Evolutionary conservation across 2,888 invertebrate species (phyloP), one percentile per base, ranked within the genome.

Genomic region (Nomada fabriciana): DNA sequence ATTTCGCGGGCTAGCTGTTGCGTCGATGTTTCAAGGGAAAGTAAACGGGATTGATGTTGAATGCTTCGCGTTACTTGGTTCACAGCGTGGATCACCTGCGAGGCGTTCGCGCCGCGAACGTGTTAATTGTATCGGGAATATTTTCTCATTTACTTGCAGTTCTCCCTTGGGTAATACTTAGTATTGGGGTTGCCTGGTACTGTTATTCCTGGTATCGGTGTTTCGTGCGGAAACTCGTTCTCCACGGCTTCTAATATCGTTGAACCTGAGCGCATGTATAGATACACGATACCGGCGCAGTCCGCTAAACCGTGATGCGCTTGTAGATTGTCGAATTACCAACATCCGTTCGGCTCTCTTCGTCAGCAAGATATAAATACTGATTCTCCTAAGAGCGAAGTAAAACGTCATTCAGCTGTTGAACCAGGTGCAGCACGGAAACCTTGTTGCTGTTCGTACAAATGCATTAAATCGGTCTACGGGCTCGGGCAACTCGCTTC

Each of bases 351-450:
- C 43, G 13, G 3, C 2, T 2, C 47, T 3, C n/a, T 7, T n/a
- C 67, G 36, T 43, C 64, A 29, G 13, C 23, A 11, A 42, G 63
- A 57, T 59, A 76, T 71, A 76, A 76, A 76, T 71, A 76, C 43
- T 11, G 36, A 36, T 73, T 15, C 36, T n/a, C 13, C 36, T 50
- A 63, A 61, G 61, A 63, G 20, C 18, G 20, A 43, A 71, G 18
- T 63, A 18, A 20, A 71, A 70, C 47, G 15, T 23, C 13, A 15
- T 7, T 47, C 23, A 47, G 18, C 42, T 10, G 53, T 36, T 15
- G 25, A 63, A 23, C 29, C 76, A 76, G 63, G 15, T 64, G 63
- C 50, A 23, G 47, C 57, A 25, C 57, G 57, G 42, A 55, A 50
- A 73, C 15, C 11, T 65, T 65, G 55, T 68, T 68, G 55, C 42